Evolutionary conservation across 2,888 invertebrate genomes (phyloP), one percentile per base, ranked within the genome.

Genomic region (Poecilobothrus nobilitatus): DNA sequence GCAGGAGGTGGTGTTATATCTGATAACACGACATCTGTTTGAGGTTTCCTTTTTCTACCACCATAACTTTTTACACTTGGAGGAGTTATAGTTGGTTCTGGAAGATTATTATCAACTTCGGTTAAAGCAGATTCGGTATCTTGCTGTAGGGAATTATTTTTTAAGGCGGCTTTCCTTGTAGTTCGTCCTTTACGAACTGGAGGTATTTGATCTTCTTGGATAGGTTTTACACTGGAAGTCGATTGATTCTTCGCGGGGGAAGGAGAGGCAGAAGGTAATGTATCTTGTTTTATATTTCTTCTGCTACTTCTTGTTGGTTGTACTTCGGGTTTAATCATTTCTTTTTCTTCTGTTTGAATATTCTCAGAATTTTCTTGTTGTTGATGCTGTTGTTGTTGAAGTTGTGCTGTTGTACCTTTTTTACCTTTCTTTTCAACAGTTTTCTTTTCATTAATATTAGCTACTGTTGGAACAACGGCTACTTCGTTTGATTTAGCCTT

Each of bases 311-410:
- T 8, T 6, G 34, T 64, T 18, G 34, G 5, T 34, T 64, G 33
- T 33, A 3, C 22, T 27, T 69, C 67, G 15, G 0, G 67, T 67
- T 71, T 71, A 10, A 62, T 66, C 44, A 71, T 70, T 71, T 20
- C 74, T 4, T 69, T 75, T 12, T 77, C 61, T 73, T 71, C 27
- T 68, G 41, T 15, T 63, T 10, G 8, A 34, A 21, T 20, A n/a
- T 12, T 20, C 10, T n/a, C 41, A n/a, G 64, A 20, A 66, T n/a
- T 63, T 66, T 63, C 68, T 41, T 63, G 6, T 53, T 53, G 53
- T 21, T 37, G 15, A 2, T 53, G 15, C 1, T 6, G 15, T 53
- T 53, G 53, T 21, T 37, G 9, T 53, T 53, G 18, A 12, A 4
- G 9, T 53, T 53, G 53, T 53, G 44, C 44, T 53, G 53, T 18